These are phyloP conservation scores for Acrobasis suavella DNA, from an alignment of 2,888 invertebrate genomes.

Conservation along the genomic window DNA sequence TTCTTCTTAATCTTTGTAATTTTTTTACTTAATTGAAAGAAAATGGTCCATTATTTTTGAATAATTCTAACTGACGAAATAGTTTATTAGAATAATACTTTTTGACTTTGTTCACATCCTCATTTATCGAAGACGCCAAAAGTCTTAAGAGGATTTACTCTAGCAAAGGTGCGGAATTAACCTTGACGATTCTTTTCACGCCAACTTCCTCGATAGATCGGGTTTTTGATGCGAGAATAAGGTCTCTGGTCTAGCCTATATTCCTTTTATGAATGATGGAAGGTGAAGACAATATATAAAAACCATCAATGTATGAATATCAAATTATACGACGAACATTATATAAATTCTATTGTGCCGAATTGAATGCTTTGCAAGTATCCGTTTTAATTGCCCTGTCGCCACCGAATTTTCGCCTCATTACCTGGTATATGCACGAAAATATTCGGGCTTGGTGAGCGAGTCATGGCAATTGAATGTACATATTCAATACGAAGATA, in stretches of 20 bases:
- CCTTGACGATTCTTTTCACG: neutral
- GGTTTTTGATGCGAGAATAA: neutral
- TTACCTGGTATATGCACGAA: slow-evolving; percentile 7
- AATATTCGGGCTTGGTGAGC: neutral
- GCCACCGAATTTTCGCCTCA: slow-evolving; percentile 15
- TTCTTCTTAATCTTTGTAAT: no score
- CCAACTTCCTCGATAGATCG: neutral
- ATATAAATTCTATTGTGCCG: neutral
- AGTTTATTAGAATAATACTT: no score
- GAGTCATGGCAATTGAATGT: neutral
- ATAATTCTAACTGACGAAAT: no score
- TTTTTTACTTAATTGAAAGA: no score
- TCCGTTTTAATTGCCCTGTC: slow-evolving; percentile 18
- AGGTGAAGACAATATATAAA: no score
- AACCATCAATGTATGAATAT: neutral
- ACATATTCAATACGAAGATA: neutral
- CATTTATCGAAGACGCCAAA: neutral
- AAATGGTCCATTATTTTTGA: no score
- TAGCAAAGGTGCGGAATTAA: slow-evolving; percentile 8
- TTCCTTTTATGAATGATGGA: neutral
- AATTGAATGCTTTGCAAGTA: slow-evolving; percentile 16
- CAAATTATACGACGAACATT: neutral
- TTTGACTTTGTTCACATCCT: neutral
- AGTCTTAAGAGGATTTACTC: slow-evolving; percentile 19
- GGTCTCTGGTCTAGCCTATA: neutral